Evolutionary conservation across 2,797 vertebrate species (phyloP).

Genomic region (Diplodus sargus): DNA sequence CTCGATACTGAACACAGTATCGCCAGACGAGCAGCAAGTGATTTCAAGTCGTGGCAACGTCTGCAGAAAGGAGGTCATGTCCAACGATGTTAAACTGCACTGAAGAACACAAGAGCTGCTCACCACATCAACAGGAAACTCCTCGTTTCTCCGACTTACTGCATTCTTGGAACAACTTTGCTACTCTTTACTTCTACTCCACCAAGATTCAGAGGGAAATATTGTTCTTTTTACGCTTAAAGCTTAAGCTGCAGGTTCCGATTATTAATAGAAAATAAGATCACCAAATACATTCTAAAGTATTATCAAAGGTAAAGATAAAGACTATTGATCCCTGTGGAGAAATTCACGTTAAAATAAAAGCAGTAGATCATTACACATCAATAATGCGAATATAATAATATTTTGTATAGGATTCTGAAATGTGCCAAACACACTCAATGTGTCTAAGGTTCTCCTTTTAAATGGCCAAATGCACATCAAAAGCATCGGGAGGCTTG

Average conservation of each 20-base stretch:
- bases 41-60: slow-evolving; percentile 40
- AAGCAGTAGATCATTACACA: no score
- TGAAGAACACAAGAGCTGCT: not conserved
- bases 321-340: no score
- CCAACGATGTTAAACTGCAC: not conserved
- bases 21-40: slow-evolving; percentile 34
- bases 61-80: slow-evolving; percentile 15
- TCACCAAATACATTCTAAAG: not conserved
- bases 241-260: not conserved
- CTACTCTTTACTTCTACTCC: not conserved
- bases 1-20: slow-evolving; percentile 42
- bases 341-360: no score
- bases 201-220: not conserved
- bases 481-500: no score
- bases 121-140: not conserved
- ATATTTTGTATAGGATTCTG: not conserved
- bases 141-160: not conserved
- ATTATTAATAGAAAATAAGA: not conserved
- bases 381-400: no score
- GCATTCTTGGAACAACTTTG: not conserved
- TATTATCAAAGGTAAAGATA: no score
- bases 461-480: no score
- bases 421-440: not conserved
- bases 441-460: no score
- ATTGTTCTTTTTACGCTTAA: no score